Evolutionary conservation across 2,113 vertebrate genomes (phyloP).

Genomic region (Gasterosteus nipponicus): DNA sequence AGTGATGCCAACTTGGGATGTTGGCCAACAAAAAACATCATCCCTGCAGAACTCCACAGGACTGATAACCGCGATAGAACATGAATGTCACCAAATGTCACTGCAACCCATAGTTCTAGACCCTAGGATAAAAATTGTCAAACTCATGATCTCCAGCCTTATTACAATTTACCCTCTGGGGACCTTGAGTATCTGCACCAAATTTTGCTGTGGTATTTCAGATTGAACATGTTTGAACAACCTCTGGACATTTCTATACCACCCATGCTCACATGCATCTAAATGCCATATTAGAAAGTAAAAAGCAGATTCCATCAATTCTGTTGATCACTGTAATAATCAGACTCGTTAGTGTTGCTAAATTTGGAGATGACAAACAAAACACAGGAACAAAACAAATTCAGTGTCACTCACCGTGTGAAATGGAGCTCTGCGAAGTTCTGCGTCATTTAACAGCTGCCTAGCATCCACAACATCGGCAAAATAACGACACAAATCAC

Average conservation of each 20-base stretch:
- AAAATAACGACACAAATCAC: conserved; percentile 1
- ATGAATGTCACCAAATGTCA: not conserved
- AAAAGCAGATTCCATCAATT: not conserved
- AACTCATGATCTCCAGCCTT: not conserved
- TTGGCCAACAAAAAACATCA: too few relatives aligned
- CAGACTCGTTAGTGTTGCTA: not conserved
- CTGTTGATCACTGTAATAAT: not conserved
- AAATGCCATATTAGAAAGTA: not conserved
- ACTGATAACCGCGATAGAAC: not conserved
- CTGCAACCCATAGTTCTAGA: not conserved
- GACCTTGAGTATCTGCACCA: not conserved
- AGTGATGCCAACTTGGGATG: not conserved
- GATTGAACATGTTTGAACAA: not conserved
- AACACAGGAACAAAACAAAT: conserved; percentile 12
- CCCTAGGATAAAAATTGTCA: not conserved
- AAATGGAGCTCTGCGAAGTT: conserved; percentile 9
- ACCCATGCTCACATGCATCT: not conserved
- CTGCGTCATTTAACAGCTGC: conserved; percentile 20
- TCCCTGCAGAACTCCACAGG: not conserved
- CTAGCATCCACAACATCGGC: conserved; percentile 29
- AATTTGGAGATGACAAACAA: not conserved
- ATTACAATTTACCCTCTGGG: not conserved
- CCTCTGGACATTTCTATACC: not conserved
- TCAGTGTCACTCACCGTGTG: conserved; percentile 46
- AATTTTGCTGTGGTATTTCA: not conserved